phyloP scores from a whole-genome alignment of 2,113 vertebrate species.

The Dicrurus megarhynchus region DNA sequence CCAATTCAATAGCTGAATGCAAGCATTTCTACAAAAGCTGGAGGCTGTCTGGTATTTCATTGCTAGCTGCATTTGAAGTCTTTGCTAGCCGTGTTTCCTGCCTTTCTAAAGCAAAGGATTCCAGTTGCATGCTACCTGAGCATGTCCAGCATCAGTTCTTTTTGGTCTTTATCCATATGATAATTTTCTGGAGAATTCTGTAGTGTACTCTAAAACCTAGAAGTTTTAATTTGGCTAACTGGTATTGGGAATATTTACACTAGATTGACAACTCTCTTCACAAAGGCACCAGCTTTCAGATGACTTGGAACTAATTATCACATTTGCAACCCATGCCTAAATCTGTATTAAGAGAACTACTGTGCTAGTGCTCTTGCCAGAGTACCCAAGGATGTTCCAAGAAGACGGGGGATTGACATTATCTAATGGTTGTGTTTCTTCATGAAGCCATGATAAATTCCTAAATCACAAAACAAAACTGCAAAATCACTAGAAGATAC shows the following conservation, averaged over 20 bases:
- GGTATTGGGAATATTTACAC: not conserved
- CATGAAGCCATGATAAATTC: not conserved
- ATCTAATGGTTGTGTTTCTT: not conserved
- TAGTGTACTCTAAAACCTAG: not conserved
- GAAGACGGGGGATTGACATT: not conserved
- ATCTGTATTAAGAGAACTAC: not conserved
- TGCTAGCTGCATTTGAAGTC: not conserved
- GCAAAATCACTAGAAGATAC: not conserved
- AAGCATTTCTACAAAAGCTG: not conserved
- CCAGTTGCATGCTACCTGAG: not conserved
- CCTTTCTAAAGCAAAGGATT: not conserved
- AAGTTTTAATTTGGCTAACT: not conserved
- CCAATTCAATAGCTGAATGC: not conserved
- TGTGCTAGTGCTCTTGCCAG: not conserved
- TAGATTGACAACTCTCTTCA: not conserved
- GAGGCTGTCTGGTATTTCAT: not conserved
- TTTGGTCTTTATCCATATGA: not conserved
- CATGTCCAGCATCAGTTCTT: not conserved
- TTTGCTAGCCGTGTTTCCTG: not conserved
- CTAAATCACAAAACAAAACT: not conserved
- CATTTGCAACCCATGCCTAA: not conserved
- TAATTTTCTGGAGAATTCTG: not conserved
- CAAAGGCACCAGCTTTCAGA: not conserved
- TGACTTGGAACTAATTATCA: not conserved
- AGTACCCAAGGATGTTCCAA: not conserved